These are phyloP conservation scores for Tyrophagus putrescentiae DNA, from an alignment of 1,140 invertebrate species.

Conservation along the genomic window DNA sequence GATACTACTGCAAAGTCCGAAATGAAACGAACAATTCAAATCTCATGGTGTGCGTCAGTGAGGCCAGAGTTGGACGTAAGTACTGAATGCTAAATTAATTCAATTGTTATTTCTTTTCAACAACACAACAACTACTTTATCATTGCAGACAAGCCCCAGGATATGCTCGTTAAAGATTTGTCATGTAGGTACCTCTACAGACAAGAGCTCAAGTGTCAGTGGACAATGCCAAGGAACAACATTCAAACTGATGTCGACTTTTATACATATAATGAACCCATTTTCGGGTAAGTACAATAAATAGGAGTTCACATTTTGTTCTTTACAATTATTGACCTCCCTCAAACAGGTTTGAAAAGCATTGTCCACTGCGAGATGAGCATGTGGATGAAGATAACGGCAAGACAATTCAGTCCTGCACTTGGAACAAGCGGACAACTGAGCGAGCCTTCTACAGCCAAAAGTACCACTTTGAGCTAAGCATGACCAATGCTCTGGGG, in stretches of 20 bases:
- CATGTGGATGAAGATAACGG: not conserved
- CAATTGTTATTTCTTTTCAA: not conserved
- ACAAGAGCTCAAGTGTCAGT: not conserved
- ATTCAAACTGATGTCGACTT: not conserved
- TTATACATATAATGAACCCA: too few relatives aligned
- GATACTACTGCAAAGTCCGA: not conserved
- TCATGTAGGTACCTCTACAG: not conserved
- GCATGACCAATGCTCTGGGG: not conserved
- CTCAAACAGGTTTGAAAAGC: not conserved
- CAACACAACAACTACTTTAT: not conserved
- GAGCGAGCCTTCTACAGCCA: not conserved
- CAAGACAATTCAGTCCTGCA: not conserved
- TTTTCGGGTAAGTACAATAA: too few relatives aligned
- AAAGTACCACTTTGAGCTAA: not conserved
- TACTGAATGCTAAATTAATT: not conserved
- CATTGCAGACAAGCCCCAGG: not conserved
- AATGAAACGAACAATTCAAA: not conserved
- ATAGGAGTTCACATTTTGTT: not conserved
- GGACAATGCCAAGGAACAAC: not conserved
- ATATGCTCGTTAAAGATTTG: not conserved
- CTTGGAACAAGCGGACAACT: not conserved
- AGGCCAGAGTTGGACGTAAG: not conserved
- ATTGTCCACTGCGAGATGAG: not conserved
- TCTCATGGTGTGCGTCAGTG: conserved; percentile 8
- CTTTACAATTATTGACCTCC: not conserved